Evolutionary conservation across 2,113 vertebrate genomes (phyloP).

Genomic region (Nothoprocta pentlandii): DNA sequence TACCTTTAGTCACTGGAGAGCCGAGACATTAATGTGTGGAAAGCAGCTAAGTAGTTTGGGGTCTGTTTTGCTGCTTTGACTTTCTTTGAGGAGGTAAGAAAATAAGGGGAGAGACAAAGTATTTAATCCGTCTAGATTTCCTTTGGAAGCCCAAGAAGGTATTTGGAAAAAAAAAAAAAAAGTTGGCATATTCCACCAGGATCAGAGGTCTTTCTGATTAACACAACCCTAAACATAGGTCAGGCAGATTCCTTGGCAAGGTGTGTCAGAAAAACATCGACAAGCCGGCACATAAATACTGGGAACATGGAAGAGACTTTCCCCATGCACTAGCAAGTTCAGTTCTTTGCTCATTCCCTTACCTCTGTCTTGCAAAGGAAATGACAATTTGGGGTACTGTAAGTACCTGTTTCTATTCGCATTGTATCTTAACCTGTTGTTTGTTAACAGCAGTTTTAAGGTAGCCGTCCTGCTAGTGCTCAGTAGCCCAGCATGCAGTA

Average conservation of each 20-base stretch:
- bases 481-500: neutral
- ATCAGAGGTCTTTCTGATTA: neutral
- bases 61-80: neutral
- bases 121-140: neutral
- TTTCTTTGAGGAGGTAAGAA: neutral
- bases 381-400: neutral
- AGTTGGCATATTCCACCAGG: neutral
- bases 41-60: neutral
- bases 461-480: rapidly evolving
- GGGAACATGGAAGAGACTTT: neutral
- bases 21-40: neutral
- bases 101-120: neutral
- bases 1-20: neutral
- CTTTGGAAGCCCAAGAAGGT: neutral
- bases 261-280: conserved; percentile 46
- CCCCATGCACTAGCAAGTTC: neutral
- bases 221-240: neutral
- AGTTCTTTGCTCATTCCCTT: neutral
- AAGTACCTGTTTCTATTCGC: neutral
- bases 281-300: neutral
- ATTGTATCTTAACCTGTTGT: neutral
- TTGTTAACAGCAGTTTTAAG: neutral
- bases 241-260: conserved; percentile 55
- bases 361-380: neutral
- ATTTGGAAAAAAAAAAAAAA: neutral